A percentile compares a stretch with the other conserved stretches of the same genome.
phyloP scores from a whole-genome alignment of 2,888 invertebrate genomes.

The Drosophila nr. perissopoda region DNA sequence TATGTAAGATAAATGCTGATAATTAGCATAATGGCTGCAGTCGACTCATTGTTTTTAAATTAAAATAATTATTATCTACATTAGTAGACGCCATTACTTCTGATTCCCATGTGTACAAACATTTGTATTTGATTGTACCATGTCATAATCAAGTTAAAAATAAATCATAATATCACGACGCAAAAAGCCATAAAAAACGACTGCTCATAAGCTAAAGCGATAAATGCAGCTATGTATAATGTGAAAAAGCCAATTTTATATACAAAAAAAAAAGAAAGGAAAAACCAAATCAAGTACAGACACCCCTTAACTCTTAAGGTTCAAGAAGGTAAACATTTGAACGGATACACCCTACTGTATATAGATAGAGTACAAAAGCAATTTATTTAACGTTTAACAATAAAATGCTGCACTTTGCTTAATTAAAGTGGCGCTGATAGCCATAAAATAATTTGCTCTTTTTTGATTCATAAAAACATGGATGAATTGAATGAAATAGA shows the following conservation, averaged over 20 bases:
- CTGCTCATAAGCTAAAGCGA: background rate
- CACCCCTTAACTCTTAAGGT: background rate
- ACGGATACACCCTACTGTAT: background rate
- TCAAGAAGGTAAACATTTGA: background rate
- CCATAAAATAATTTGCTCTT: background rate
- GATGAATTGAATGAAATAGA: background rate
- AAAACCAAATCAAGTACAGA: background rate
- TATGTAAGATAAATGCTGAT: slow-evolving; percentile 29
- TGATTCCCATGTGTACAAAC: background rate
- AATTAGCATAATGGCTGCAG: slow-evolving; percentile 49
- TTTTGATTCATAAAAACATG: background rate
- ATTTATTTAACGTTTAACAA: background rate
- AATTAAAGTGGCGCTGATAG: background rate
- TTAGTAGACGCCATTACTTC: slow-evolving; percentile 25
- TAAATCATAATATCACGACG: slow-evolving; percentile 48
- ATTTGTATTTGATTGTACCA: slow-evolving; percentile 24
- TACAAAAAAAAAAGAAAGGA: background rate
- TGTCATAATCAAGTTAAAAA: slow-evolving; percentile 71
- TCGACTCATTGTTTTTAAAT: slow-evolving; percentile 36
- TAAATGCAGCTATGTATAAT: background rate
- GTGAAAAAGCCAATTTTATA: background rate
- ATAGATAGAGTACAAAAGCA: background rate
- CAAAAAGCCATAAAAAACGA: background rate
- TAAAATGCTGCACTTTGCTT: background rate
- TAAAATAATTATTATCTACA: slow-evolving; percentile 50